These are phyloP conservation scores for Sarcophaga bullata DNA, from an alignment of 1,140 invertebrate species.

Conservation along the genomic window DNA sequence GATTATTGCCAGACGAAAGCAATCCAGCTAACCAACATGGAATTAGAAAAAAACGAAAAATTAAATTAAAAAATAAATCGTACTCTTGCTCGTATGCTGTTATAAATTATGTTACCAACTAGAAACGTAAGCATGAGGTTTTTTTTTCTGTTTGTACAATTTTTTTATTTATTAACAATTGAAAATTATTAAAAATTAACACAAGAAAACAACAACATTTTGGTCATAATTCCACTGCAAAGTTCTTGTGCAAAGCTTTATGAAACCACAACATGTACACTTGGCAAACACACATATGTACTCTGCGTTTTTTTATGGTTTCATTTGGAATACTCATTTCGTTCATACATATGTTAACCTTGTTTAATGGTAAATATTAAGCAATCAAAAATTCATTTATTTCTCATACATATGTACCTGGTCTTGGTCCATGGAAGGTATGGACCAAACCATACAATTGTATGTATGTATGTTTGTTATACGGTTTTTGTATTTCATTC, in stretches of 20 bases:
- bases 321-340: neutral
- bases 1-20: neutral
- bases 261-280: neutral
- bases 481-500: too few species aligned
- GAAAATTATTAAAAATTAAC: too few species aligned
- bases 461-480: too few species aligned
- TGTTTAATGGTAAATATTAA: conserved; percentile 4
- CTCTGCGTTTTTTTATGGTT: neutral
- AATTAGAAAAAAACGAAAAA: neutral
- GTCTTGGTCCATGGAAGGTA: too few species aligned
- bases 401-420: too few species aligned
- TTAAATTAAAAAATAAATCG: neutral
- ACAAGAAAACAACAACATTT: neutral
- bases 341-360: neutral
- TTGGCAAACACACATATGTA: neutral
- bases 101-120: conserved; percentile 17
- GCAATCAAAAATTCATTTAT: conserved; percentile 24
- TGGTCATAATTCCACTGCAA: neutral
- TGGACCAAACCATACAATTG: too few species aligned
- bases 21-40: neutral
- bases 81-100: neutral
- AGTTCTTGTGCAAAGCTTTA: neutral
- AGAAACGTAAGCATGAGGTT: neutral
- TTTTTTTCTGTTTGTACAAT: neutral
- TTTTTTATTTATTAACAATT: too few species aligned